Conservation (phyloP, 2,888 invertebrate species). For the Crepidodera aurea region DNA sequence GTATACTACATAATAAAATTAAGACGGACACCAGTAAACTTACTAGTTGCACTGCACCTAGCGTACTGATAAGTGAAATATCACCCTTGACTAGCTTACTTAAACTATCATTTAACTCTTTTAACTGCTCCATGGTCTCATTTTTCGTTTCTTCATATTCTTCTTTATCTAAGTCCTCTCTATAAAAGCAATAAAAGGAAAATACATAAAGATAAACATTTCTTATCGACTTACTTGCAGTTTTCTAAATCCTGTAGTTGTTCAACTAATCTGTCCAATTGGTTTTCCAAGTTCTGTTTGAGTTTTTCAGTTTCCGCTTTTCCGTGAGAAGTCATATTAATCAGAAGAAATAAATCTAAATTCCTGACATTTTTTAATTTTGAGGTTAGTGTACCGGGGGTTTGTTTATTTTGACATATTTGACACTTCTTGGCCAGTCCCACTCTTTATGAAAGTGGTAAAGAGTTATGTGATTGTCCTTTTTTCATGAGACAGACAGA, state of each 20-base stretch:
- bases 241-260: slow-evolving; percentile 76
- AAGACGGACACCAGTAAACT: too few relatives aligned
- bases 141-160: slow-evolving; percentile 75
- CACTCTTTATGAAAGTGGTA: slow-evolving; percentile 10
- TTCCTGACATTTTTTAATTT: slow-evolving; percentile 54
- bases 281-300: slow-evolving; percentile 71
- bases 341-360: slow-evolving; percentile 25
- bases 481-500: slow-evolving; percentile 17
- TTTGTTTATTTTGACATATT: slow-evolving; percentile 45
- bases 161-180: slow-evolving; percentile 69
- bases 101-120: slow-evolving; percentile 72
- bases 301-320: slow-evolving; percentile 70
- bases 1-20: too few relatives aligned
- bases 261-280: slow-evolving; percentile 72
- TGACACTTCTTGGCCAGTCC: slow-evolving; percentile 38
- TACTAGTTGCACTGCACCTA: slow-evolving; percentile 73
- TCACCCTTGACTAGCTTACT: slow-evolving; percentile 72
- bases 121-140: slow-evolving; percentile 75
- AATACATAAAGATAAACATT: slow-evolving; percentile 1
- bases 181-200: slow-evolving; percentile 52
- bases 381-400: slow-evolving; percentile 41
- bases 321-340: slow-evolving; percentile 61
- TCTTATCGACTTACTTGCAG: slow-evolving; percentile 66
- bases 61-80: slow-evolving; percentile 71
- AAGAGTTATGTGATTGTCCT: slow-evolving; percentile 23